Base-by-base conservation (phyloP, 2,113 vertebrate genomes). In the Sterrhoptilus dennistouni region DNA sequence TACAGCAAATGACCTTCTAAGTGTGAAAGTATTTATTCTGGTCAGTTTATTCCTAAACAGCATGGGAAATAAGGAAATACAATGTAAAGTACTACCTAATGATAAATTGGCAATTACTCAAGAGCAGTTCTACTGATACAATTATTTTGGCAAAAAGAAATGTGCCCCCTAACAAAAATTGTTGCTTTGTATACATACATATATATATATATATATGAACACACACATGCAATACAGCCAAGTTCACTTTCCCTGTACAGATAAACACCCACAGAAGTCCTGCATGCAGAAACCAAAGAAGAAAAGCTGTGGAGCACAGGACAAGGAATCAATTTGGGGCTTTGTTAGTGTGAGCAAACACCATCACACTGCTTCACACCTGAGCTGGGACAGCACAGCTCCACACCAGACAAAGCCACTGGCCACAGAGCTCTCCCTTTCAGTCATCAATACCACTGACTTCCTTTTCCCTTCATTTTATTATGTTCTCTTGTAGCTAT, bases 311-410 rank as follows among this genome's bases (percentile, higher is more conserved):
- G 17, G 72, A 74, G 47, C 45, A 53, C 45, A 78, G 28, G 28
- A 59, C 9, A 31, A 20, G 21, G 25, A 70, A 31, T 57, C 45
- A 53, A 11, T 24, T 7, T 0, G 0, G 14, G 42, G 15, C 10
- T 13, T 8, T 33, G 14, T 53, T 40, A 54, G n/a, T 12, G 11
- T 56, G 21, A 24, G 10, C 31, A 80, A 76, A 60, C 23, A 29
- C 13, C 61, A 83, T 36, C 35, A 54, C 4, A 1, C 8, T 17
- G 53, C 75, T 86, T 79, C 70, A 77, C 28, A 25, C 12, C 13
- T 24, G 25, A 77, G 50, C 36, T 57, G 23, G 35, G 31, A 57
- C 31, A 42, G 40, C 45, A 56, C n/a, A 88, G 2, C 14, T 22
- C 63, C 3, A 5, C 4, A 3, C 14, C 71, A 90, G 14, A 53